Evolutionary conservation across 2,888 invertebrate species (phyloP).

Genomic region (Dromius quadrimaculatus): DNA sequence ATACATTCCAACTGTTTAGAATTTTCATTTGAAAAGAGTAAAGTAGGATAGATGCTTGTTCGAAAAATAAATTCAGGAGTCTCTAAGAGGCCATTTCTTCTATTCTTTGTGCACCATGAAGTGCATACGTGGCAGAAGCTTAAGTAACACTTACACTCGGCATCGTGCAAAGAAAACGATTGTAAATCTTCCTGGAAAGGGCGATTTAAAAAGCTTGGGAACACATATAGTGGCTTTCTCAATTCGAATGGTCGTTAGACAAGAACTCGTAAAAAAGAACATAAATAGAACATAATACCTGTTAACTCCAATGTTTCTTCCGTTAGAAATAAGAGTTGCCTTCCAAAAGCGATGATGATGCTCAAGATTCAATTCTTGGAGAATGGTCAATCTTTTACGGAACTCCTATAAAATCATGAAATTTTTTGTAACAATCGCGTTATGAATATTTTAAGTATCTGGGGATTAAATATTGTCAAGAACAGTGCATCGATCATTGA

Average conservation of each 20-base stretch:
- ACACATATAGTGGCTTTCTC: constrained; percentile 49
- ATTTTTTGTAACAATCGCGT: too few species aligned
- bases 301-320: constrained; percentile 22
- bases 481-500: too few species aligned
- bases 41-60: too few species aligned
- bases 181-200: constrained; percentile 46
- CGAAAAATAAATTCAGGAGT: constrained; percentile 28
- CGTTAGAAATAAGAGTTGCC: too few species aligned
- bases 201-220: constrained; percentile 49
- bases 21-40: too few species aligned
- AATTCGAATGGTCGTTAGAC: constrained; percentile 49
- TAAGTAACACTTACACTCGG: constrained; percentile 25
- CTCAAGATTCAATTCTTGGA: too few species aligned
- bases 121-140: constrained; percentile 45
- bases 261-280: constrained; percentile 47
- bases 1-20: too few species aligned
- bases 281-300: constrained; percentile 39
- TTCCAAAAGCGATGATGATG: too few species aligned
- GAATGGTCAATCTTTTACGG: too few species aligned
- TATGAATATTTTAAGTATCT: too few species aligned
- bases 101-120: constrained; percentile 38
- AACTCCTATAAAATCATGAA: too few species aligned
- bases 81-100: constrained; percentile 22
- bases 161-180: constrained; percentile 29
- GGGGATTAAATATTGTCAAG: too few species aligned